These are phyloP conservation scores for Cuculus canorus DNA, from an alignment of 2,797 vertebrate species.

Conservation along the genomic window DNA sequence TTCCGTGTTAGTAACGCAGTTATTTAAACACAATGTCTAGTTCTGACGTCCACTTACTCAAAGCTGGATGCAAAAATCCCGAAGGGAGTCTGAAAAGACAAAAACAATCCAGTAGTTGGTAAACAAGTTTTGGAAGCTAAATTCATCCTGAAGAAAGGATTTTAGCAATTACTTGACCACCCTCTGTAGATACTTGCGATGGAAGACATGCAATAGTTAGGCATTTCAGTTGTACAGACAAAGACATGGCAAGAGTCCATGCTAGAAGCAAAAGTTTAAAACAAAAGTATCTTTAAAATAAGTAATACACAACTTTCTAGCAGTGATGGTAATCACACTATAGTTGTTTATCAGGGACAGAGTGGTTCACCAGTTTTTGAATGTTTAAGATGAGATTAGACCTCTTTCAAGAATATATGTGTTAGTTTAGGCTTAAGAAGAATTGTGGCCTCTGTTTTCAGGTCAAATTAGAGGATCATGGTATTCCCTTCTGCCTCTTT, in stretches of 20 bases:
- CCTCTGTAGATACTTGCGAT: background rate
- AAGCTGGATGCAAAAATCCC: background rate
- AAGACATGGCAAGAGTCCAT: background rate
- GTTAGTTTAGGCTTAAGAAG: background rate
- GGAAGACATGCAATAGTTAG: background rate
- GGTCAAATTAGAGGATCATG: background rate
- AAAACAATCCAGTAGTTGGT: constrained; percentile 42
- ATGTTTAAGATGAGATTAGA: background rate
- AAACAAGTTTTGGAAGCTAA: constrained; percentile 43
- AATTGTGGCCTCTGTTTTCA: background rate
- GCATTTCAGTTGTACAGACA: background rate
- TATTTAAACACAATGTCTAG: background rate
- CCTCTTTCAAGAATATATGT: background rate
- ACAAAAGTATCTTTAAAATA: background rate
- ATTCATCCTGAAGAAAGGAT: background rate
- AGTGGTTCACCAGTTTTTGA: background rate
- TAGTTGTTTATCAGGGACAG: background rate
- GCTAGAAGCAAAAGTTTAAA: background rate
- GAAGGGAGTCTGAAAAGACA: background rate
- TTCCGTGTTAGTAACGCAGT: background rate
- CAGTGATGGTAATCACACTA: background rate
- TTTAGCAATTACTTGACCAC: constrained; percentile 21
- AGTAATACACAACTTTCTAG: background rate
- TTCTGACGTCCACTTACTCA: background rate
- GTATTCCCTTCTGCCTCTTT: background rate